These are phyloP conservation scores for Lepeophtheirus salmonis DNA, from an alignment of 1,140 invertebrate species.

Conservation along the genomic window DNA sequence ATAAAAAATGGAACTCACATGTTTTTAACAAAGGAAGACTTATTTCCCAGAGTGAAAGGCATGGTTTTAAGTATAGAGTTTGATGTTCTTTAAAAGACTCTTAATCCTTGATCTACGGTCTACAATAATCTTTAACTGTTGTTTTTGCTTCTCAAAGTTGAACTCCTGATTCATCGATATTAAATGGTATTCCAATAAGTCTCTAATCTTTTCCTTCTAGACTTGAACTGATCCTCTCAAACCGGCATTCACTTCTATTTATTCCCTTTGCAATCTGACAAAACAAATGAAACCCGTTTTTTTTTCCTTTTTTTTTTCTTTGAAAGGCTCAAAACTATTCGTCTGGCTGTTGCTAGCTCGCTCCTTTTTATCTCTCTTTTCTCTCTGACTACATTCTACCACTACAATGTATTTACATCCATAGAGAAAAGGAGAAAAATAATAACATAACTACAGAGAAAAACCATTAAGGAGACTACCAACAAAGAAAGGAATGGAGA, in stretches of 20 bases:
- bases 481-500: no score
- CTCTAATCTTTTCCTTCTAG: neutral
- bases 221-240: neutral
- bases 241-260: neutral
- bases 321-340: no score
- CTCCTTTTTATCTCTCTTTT: no score
- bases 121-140: neutral
- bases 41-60: neutral
- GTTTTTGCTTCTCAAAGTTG: neutral
- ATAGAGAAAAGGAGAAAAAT: no score
- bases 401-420: no score
- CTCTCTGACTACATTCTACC: no score
- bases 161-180: neutral
- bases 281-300: neutral
- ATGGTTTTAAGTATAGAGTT: neutral
- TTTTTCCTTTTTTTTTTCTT: neutral
- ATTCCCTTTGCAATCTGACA: neutral
- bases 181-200: neutral
- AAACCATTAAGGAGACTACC: no score
- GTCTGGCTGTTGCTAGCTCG: no score
- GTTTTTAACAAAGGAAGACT: neutral
- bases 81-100: neutral
- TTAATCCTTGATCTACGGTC: neutral
- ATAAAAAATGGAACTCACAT: neutral
- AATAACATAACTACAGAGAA: no score